Evolutionary conservation across 2,797 vertebrate species (phyloP), one percentile per base, ranked within the genome.

Genomic region (Coccyzus lansbergi): DNA sequence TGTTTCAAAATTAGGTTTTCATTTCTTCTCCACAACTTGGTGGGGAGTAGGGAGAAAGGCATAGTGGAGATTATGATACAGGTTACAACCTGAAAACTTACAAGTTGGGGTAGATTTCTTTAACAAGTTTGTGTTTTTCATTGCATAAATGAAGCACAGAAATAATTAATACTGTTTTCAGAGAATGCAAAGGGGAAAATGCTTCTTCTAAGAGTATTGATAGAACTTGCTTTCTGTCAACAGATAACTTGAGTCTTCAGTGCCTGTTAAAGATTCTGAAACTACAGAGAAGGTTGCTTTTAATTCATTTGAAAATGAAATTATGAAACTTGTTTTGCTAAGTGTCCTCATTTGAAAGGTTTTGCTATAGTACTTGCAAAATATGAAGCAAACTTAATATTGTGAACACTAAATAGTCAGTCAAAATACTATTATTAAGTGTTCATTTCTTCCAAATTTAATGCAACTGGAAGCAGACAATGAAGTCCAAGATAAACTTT

Each of bases 241-340:
- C 12, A 86, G 31, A 63, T 49, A 40, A 67, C 15, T 49, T 42
- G 21, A 69, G 4, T 40, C 31, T 86, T 78, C 46, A 71, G 19
- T 91, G 52, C 6, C 42, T 78, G 25, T 31, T 81, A 26, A 24
- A 82, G 28, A 59, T 70, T 82, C 28, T 53, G 40, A 90, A 91
- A 58, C 7, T 42, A 53, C 68, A 84, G 63, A 75, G 12, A 77
- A 79, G 67, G 25, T 29, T 67, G 15, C 5, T 80, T 79, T 62
- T 59, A 78, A 71, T 86, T 92, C 10, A 74, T 79, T 46, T 78
- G 52, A 70, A 91, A 91, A 86, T 49, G 4, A 85, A 93, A 63
- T 51, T 1, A 42, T 59, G 28, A 81, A 3, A 4, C 5, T 83
- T 88, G 5, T 87, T 81, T 82, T 70, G 38, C 13, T 64, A n/a